Evolutionary conservation across 2,113 vertebrate genomes (phyloP), one percentile per base, ranked within the genome.

Genomic region (Chaenocephalus aceratus): DNA sequence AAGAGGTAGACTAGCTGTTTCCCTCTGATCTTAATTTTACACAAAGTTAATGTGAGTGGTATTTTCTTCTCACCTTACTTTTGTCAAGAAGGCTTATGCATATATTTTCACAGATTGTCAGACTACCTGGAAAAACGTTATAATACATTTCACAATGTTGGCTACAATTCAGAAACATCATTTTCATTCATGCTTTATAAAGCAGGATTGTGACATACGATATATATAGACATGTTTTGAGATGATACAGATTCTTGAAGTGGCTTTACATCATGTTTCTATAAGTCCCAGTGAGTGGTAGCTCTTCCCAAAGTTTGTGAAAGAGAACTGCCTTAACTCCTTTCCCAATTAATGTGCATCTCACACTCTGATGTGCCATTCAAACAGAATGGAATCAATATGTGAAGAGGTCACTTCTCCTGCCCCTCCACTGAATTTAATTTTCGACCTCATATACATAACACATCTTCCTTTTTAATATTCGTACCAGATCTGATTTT

Each of bases 401-500:
- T 75, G 90, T 89, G 84, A 82, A 51, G 57, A 86, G 91, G 89
- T 91, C 80, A 77, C 53, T 75, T 72, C 72, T 78, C 45, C 71
- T 79, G 83, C 75, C 84, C 79, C 57, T 68, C 13, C 1, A 60
- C 74, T 80, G 84, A 73, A 91, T 93, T 88, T 68, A 45, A 91
- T 92, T 90, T 88, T 72, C 81, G 8, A 21, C 76, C 83, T 86
- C 69, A 90, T 86, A 92, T 91, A 73, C 91, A 93, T 89, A 87
- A 80, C 62, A 51, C 51, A 61, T 66, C 15, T 64, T 70, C 21
- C 46, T 74, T 74, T 82, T 89, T 83, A 77, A 62, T 66, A 78
- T 84, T 83, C 60, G 7, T 34, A 63, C 34, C 78, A 76, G 69
- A 66, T 49, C 71, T n/a, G 8, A 36, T 69, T 75, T 79, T 53